Evolutionary conservation across 1,140 invertebrate species (phyloP), one percentile per base, ranked within the genome.

Genomic region (Himalopsyche phryganea): DNA sequence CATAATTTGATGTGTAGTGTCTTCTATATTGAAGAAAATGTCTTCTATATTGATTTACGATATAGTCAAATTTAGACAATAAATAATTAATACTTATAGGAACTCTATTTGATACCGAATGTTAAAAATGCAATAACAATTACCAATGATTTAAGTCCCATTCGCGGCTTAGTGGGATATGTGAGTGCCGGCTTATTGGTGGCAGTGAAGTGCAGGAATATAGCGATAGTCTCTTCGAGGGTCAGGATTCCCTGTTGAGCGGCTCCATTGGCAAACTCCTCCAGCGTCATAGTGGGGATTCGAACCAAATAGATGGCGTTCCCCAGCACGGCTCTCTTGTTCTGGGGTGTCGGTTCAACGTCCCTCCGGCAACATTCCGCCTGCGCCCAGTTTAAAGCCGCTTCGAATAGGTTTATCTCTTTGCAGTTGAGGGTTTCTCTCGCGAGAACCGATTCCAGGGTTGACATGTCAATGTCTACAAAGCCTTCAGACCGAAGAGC

Each of bases 401-500:
- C 91, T 70, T 93, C 89, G 76, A 94, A 91, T 40, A 96, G 74
- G 71, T 90, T 86, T 65, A 90, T 91, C 79, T 94, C 92, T 72
- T 92, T 92, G 72, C 91, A 94, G 72, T 94, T 94, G 28, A 95
- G 77, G 3, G 92, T 94, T 77, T 96, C 92, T 58, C 92, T 81
- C 44, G 85, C 87, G 58, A 96, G 78, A 63, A 95, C 92, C 33
- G 88, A 91, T 71, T 92, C 88, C 50, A 96, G 80, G 1, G 92
- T 95, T 53, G 90, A 86, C 65, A 90, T 85, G 75, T 95, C 92
- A 68, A 96, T 94, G 69, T 95, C 91, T 57, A 91, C 85, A 79
- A 95, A 94, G 58, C 91, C 91, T 69, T 95, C 92, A n/a, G 92
- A 94, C 66, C 87, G 87, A 61, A 95, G 81, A 47, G 92, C 92